Evolutionary conservation across 2,113 vertebrate genomes (phyloP).

Genomic region (Erpornis zantholeuca): DNA sequence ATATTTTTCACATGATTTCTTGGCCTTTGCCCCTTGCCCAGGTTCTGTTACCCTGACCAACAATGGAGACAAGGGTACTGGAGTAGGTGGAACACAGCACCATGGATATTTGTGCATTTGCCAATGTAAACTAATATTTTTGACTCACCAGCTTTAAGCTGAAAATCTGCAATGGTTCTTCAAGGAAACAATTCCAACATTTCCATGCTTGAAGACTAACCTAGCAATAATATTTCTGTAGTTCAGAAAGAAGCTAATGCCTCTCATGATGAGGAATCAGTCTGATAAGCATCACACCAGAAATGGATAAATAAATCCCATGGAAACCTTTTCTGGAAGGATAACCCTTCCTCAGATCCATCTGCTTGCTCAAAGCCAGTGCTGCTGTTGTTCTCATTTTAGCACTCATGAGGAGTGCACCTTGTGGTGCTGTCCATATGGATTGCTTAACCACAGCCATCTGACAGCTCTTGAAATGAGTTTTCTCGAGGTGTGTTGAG

Average conservation of each 20-base stretch:
- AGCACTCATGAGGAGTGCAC: background rate
- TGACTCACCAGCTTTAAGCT: background rate
- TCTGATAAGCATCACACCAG: background rate
- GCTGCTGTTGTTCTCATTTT: background rate
- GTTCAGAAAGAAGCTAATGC: background rate
- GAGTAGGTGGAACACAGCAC: background rate
- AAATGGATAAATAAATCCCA: background rate
- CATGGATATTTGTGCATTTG: background rate
- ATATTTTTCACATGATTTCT: background rate
- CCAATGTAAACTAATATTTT: background rate
- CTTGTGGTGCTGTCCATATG: background rate
- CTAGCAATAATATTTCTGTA: background rate
- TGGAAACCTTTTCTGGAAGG: background rate
- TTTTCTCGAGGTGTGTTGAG: background rate
- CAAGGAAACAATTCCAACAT: background rate
- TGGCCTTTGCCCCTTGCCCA: background rate
- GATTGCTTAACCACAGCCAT: background rate
- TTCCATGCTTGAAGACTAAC: background rate
- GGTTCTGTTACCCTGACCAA: background rate
- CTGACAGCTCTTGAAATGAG: background rate
- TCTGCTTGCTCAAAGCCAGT: rapidly evolving
- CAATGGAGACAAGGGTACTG: background rate
- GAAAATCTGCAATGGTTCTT: background rate
- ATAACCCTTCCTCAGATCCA: background rate
- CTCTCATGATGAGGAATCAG: background rate